Percentiles rank a stretch among this genome's conserved stretches.
Conservation (phyloP, 2,113 vertebrate species). For the Channa argus region DNA sequence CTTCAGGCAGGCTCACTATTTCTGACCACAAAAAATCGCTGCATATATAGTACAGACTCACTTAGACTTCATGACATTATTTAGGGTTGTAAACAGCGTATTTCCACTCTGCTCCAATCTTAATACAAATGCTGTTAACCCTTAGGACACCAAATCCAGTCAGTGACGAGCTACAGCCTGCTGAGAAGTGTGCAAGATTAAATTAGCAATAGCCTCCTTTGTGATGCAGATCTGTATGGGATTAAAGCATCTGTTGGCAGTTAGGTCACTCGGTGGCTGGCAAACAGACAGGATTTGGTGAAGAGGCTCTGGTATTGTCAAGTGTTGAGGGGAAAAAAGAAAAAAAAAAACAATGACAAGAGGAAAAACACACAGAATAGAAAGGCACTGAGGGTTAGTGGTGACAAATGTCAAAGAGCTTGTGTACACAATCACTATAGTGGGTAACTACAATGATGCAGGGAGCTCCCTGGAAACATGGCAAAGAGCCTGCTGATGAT, state of each 20-base stretch:
- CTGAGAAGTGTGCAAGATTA: slow-evolving; percentile 14
- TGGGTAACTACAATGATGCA: not conserved
- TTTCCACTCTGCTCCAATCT: slow-evolving; percentile 4
- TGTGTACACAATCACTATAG: not conserved
- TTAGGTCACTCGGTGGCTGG: slow-evolving; percentile 43
- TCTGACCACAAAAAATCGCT: no score
- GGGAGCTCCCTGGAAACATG: not conserved
- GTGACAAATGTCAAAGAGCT: not conserved
- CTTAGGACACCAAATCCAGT: slow-evolving; percentile 3
- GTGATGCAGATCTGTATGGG: slow-evolving; percentile 65
- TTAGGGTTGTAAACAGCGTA: not conserved
- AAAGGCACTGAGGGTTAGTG: not conserved
- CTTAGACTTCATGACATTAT: no score
- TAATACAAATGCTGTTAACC: not conserved
- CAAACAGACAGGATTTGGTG: slow-evolving; percentile 28
- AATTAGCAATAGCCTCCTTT: slow-evolving; percentile 52
- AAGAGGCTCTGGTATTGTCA: slow-evolving; percentile 36
- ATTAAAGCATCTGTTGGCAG: slow-evolving; percentile 66
- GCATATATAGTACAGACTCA: no score
- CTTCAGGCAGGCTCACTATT: no score
- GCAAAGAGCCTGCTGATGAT: not conserved
- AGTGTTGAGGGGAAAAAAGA: slow-evolving; percentile 9
- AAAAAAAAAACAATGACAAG: not conserved
- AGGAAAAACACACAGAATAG: not conserved
- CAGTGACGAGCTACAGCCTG: slow-evolving; percentile 16